A percentile compares a stretch with the other conserved stretches of the same genome.
These are phyloP conservation scores for Tyria jacobaeae DNA, from an alignment of 2,888 invertebrate genomes.

Conservation along the genomic window DNA sequence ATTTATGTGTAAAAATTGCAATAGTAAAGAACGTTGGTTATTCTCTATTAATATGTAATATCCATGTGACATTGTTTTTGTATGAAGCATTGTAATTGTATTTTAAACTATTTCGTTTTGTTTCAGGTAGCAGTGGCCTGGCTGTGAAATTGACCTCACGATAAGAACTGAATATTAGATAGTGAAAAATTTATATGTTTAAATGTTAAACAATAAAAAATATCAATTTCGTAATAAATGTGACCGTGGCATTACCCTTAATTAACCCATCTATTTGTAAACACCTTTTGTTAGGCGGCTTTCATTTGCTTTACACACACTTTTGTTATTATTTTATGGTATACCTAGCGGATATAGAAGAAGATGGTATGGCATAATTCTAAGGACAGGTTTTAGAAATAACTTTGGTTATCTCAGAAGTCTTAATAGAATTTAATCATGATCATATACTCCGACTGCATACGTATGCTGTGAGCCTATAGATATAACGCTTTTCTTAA, in stretches of 20 bases:
- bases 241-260: constrained; percentile 38
- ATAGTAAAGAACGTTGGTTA: not conserved
- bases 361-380: not conserved
- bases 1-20: no score
- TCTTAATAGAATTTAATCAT: no score
- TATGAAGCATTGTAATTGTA: not conserved
- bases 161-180: constrained; percentile 69
- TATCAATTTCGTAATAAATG: constrained; percentile 50
- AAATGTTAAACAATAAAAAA: constrained; percentile 48
- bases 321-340: not conserved
- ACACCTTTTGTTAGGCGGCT: constrained; percentile 27
- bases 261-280: constrained; percentile 28
- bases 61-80: not conserved
- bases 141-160: constrained; percentile 60
- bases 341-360: not conserved
- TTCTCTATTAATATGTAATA: not conserved
- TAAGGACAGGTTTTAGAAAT: not conserved
- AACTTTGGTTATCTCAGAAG: no score
- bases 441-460: no score
- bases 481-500: no score
- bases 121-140: constrained; percentile 67
- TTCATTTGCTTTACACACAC: constrained; percentile 30
- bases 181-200: constrained; percentile 59
- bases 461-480: no score
- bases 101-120: not conserved